Evolutionary conservation across 1,140 invertebrate genomes (phyloP).

Genomic region (Ceratina japonica): DNA sequence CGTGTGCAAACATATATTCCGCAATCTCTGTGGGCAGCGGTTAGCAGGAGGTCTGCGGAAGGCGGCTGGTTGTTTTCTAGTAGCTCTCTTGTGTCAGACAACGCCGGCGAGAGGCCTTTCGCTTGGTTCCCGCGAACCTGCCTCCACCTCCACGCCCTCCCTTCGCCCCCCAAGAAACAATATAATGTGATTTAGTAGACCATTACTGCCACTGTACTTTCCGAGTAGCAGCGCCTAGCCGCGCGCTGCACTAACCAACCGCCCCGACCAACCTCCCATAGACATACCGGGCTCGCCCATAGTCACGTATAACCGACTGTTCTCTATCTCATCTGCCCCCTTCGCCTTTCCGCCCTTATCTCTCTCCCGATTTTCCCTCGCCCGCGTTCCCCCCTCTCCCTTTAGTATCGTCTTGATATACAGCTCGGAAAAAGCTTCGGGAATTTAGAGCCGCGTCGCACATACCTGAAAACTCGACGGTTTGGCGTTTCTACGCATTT

Average conservation of each 20-base stretch:
- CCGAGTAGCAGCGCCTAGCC: slow-evolving; percentile 62
- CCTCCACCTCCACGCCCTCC: slow-evolving; percentile 11
- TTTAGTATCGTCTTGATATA: slow-evolving; percentile 31
- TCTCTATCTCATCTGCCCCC: slow-evolving; percentile 62
- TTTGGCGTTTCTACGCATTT: too few species aligned
- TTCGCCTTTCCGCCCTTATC: slow-evolving; percentile 22
- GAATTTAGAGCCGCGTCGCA: neutral
- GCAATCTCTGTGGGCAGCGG: slow-evolving; percentile 55
- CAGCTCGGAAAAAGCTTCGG: neutral
- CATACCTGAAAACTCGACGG: neutral
- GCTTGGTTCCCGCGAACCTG: slow-evolving; percentile 33
- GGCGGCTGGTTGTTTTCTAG: slow-evolving; percentile 44
- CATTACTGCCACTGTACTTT: slow-evolving; percentile 73
- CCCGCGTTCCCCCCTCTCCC: neutral
- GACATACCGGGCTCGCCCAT: slow-evolving; percentile 54
- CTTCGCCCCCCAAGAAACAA: slow-evolving; percentile 67
- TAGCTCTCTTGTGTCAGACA: slow-evolving; percentile 29
- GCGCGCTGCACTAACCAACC: slow-evolving; percentile 60
- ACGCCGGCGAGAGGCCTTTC: slow-evolving; percentile 32
- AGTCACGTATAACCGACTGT: slow-evolving; percentile 67
- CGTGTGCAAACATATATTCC: slow-evolving; percentile 49
- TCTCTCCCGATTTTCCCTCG: slow-evolving; percentile 9
- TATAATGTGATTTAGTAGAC: slow-evolving; percentile 75
- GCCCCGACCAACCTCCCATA: slow-evolving; percentile 54
- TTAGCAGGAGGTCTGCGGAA: slow-evolving; percentile 33